Conservation (phyloP, 1,140 invertebrate species). For the Prorops nasuta region DNA sequence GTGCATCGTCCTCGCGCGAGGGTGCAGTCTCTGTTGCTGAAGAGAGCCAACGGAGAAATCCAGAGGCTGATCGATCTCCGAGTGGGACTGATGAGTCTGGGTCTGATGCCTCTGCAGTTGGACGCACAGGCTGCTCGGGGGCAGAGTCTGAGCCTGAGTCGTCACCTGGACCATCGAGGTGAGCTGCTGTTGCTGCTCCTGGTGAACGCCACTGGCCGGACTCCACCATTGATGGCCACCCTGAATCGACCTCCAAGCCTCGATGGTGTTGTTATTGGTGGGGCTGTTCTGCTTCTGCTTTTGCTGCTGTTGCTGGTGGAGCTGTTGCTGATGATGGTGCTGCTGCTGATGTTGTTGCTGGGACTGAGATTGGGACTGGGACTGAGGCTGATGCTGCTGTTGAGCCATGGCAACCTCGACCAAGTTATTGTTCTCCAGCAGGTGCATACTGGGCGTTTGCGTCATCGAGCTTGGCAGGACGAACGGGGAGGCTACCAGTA, state of each 20-base stretch:
- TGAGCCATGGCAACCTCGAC: conserved; percentile 43
- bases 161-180: conserved; percentile 26
- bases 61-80: conserved; percentile 50
- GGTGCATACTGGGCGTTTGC: conserved; percentile 53
- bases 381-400: conserved; percentile 31
- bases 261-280: conserved; percentile 55
- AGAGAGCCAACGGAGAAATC: conserved; percentile 54
- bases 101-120: conserved; percentile 40
- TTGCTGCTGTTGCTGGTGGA: conserved; percentile 30
- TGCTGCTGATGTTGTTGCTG: conserved; percentile 22
- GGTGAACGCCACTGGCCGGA: conserved; percentile 30
- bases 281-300: conserved; percentile 53
- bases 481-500: conserved; percentile 33
- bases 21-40: conserved; percentile 46
- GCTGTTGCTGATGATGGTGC: conserved; percentile 25
- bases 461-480: conserved; percentile 48
- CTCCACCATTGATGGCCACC: conserved; percentile 53
- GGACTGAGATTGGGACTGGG: conserved; percentile 25
- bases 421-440: conserved; percentile 52
- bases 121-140: conserved; percentile 26
- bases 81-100: conserved; percentile 26
- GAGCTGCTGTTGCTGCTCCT: conserved; percentile 32
- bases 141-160: conserved; percentile 30
- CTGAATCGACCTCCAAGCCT: conserved; percentile 50
- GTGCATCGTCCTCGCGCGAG: conserved; percentile 39